Evolutionary conservation across 2,888 invertebrate species (phyloP).

Genomic region (Drosophila mulleri): DNA sequence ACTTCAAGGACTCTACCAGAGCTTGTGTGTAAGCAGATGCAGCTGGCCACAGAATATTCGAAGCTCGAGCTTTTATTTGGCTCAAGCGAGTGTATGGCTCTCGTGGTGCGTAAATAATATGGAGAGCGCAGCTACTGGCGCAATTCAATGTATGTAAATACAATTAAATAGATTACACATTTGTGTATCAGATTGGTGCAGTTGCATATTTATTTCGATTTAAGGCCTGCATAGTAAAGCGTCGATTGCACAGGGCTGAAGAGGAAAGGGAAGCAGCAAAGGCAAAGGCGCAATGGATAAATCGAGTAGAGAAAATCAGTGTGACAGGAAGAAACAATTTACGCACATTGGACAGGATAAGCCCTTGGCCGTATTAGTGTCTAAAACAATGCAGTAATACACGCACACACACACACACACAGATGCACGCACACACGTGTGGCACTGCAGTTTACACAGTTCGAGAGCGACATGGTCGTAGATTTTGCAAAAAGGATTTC

Average conservation of each 20-base stretch:
- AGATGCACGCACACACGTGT: constrained; percentile 32
- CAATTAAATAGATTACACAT: constrained; percentile 69
- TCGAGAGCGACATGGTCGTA: constrained; percentile 69
- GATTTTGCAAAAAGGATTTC: constrained; percentile 79
- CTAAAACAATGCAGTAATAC: constrained; percentile 72
- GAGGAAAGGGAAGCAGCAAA: constrained; percentile 22
- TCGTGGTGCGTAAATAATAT: constrained; percentile 4
- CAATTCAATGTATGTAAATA: constrained; percentile 50
- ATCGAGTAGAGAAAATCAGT: constrained; percentile 75
- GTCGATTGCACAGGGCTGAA: constrained; percentile 37
- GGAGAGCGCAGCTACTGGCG: constrained; percentile 1
- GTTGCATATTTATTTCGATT: constrained; percentile 67
- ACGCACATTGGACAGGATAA: constrained; percentile 78
- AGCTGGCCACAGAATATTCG: background rate
- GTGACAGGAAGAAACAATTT: constrained; percentile 80
- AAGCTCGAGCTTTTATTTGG: too few species aligned
- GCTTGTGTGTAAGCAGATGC: background rate
- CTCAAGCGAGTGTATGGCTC: too few species aligned
- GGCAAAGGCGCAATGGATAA: constrained; percentile 68
- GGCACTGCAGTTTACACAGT: constrained; percentile 66
- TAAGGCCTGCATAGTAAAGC: constrained; percentile 57
- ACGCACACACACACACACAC: constrained; percentile 35
- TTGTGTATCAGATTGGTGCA: constrained; percentile 40
- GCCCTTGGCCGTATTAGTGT: constrained; percentile 68
- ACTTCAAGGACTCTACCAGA: background rate